A percentile compares a stretch with the other conserved stretches of the same genome.
phyloP scores from a whole-genome alignment of 2,113 vertebrate genomes.

The Menura novaehollandiae region DNA sequence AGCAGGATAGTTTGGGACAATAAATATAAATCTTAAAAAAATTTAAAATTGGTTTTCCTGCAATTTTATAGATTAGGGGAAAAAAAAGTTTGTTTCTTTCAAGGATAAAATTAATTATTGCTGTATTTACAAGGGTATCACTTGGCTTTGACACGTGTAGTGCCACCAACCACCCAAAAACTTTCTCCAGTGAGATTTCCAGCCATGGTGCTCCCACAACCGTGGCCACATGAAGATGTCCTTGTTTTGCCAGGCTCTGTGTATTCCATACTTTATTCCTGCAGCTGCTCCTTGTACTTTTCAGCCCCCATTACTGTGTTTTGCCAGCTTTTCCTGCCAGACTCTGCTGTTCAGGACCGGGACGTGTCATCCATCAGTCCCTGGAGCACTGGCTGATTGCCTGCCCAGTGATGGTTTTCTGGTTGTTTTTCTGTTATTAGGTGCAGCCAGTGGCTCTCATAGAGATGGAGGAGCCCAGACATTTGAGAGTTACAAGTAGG shows the following conservation, averaged over 20 bases:
- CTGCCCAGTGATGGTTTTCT: neutral
- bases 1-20: neutral
- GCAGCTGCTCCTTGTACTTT: neutral
- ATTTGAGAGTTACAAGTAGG: neutral
- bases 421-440: neutral
- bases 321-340: neutral
- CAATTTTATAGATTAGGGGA: neutral
- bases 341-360: neutral
- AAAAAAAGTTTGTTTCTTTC: neutral
- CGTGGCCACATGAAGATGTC: fast-evolving
- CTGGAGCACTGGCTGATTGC: neutral
- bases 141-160: neutral
- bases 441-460: neutral
- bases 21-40: neutral
- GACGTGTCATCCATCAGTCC: neutral
- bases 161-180: neutral
- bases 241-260: neutral
- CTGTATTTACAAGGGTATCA: fast-evolving
- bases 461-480: neutral
- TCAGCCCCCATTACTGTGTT: neutral
- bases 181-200: neutral
- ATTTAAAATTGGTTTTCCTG: neutral
- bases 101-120: neutral
- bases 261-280: neutral
- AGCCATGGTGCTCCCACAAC: fast-evolving